Conservation (phyloP, 2,888 invertebrate genomes). For the Oscheius sp. region DNA sequence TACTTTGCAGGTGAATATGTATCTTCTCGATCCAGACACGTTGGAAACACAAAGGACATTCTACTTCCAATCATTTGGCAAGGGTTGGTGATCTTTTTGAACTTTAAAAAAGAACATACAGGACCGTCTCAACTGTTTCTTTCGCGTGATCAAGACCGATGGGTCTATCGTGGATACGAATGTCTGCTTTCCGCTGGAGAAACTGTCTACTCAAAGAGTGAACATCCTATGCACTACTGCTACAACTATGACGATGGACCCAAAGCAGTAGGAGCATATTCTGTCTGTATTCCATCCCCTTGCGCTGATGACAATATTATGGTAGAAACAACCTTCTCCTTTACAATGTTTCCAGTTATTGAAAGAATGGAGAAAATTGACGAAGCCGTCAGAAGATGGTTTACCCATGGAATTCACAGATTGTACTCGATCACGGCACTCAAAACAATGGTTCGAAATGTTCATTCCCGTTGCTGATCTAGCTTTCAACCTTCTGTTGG, state of each 20-base stretch:
- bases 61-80: slow-evolving; percentile 63
- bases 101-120: background rate
- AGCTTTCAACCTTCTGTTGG: slow-evolving; percentile 61
- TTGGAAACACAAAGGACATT: slow-evolving; percentile 63
- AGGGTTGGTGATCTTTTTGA: slow-evolving; percentile 34
- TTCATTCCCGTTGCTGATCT: slow-evolving; percentile 65
- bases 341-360: slow-evolving; percentile 47
- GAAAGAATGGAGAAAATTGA: slow-evolving; percentile 59
- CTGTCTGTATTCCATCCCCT: slow-evolving; percentile 65
- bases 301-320: slow-evolving; percentile 60
- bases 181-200: slow-evolving; percentile 68
- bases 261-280: slow-evolving; percentile 42
- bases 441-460: slow-evolving; percentile 66
- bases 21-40: slow-evolving; percentile 61
- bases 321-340: slow-evolving; percentile 31
- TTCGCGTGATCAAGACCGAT: slow-evolving; percentile 65
- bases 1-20: slow-evolving; percentile 48
- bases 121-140: slow-evolving; percentile 54
- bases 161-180: slow-evolving; percentile 64
- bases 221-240: slow-evolving; percentile 69
- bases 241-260: slow-evolving; percentile 53
- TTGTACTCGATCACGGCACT: slow-evolving; percentile 64
- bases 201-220: slow-evolving; percentile 65
- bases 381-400: slow-evolving; percentile 43
- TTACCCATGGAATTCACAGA: slow-evolving; percentile 60